Conservation (phyloP, 2,888 invertebrate species). For the Macrophya alboannulata region DNA sequence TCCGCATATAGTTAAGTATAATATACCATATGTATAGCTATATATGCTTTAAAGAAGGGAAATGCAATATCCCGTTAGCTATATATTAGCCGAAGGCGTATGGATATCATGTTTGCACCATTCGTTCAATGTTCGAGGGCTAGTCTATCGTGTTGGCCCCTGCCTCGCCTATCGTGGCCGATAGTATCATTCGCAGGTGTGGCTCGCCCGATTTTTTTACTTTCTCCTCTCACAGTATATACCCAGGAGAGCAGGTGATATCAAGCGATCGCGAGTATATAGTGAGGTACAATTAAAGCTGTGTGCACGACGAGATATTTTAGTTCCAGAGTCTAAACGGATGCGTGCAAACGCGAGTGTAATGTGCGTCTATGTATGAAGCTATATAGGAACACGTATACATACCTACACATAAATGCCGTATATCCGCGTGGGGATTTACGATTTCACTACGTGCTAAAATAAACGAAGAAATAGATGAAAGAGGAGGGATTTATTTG, state of each 20-base stretch:
- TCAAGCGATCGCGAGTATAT: constrained; percentile 8
- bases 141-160: constrained; percentile 21
- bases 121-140: constrained; percentile 44
- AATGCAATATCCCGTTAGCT: constrained; percentile 38
- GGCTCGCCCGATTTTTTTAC: constrained; percentile 45
- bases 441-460: constrained; percentile 44
- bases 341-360: neutral
- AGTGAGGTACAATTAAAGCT: constrained; percentile 34
- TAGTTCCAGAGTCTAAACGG: neutral
- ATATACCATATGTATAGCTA: neutral
- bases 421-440: constrained; percentile 18
- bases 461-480: constrained; percentile 47
- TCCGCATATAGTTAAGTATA: constrained; percentile 16
- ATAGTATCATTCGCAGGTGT: constrained; percentile 54
- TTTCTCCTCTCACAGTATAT: constrained; percentile 40
- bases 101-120: constrained; percentile 25
- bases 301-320: neutral
- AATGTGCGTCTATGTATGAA: neutral
- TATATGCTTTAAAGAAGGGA: constrained; percentile 34
- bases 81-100: constrained; percentile 34
- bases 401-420: neutral
- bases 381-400: neutral
- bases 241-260: neutral
- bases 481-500: constrained; percentile 50
- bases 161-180: constrained; percentile 38